Evolutionary conservation across 2,888 invertebrate species (phyloP).

Genomic region (Marasmarcha lunaedactyla): DNA sequence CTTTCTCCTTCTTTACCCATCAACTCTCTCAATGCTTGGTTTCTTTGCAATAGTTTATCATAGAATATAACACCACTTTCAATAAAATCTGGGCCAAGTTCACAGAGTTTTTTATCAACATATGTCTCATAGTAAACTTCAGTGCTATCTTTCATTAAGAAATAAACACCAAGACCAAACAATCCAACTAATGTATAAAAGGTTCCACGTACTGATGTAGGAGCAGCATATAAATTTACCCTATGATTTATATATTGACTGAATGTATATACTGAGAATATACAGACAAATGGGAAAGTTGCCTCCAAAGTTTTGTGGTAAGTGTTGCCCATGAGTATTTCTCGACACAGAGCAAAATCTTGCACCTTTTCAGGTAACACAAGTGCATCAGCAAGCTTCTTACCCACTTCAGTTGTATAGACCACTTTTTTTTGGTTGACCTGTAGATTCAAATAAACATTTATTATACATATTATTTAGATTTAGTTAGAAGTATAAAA

Average conservation of each 20-base stretch:
- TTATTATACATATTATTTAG: not conserved
- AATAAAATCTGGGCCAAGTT: slow-evolving; percentile 72
- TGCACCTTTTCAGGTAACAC: slow-evolving; percentile 83
- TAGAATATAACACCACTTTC: slow-evolving; percentile 84
- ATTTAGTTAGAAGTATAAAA: no score
- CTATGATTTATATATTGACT: slow-evolving; percentile 62
- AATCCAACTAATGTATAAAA: slow-evolving; percentile 69
- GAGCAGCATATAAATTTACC: slow-evolving; percentile 67
- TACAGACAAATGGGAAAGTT: slow-evolving; percentile 51
- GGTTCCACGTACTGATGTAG: slow-evolving; percentile 43
- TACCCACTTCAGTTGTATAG: slow-evolving; percentile 74
- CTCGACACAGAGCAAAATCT: slow-evolving; percentile 83
- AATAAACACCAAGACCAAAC: slow-evolving; percentile 72
- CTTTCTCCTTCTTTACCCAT: slow-evolving; percentile 73
- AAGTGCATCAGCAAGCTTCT: slow-evolving; percentile 74
- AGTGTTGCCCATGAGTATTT: slow-evolving; percentile 74
- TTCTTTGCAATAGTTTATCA: slow-evolving; percentile 77
- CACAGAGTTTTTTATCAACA: slow-evolving; percentile 73
- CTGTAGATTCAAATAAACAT: slow-evolving; percentile 32
- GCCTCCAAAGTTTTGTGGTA: slow-evolving; percentile 70
- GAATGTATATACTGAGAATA: slow-evolving; percentile 63
- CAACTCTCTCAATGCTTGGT: slow-evolving; percentile 77
- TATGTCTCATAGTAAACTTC: slow-evolving; percentile 73
- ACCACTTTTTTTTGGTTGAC: slow-evolving; percentile 73
- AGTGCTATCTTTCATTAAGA: slow-evolving; percentile 74